Conservation (phyloP, 2,797 vertebrate species). For the Cynodonichthys magdalenae region DNA sequence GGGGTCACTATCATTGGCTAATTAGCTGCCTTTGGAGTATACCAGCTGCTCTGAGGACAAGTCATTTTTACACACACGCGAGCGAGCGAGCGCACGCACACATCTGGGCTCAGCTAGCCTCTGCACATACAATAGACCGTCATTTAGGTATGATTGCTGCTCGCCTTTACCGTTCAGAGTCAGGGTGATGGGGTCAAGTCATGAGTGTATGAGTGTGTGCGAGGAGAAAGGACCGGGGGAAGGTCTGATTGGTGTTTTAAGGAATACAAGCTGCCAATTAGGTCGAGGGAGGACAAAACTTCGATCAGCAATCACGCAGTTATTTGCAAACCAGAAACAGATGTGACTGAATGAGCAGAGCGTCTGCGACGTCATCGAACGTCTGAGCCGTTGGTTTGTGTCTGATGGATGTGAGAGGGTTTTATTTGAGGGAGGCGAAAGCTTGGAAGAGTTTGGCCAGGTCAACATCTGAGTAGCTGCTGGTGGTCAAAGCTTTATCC, state of each 20-base stretch:
- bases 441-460: slow-evolving; percentile 92
- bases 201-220: slow-evolving; percentile 24
- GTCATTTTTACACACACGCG: slow-evolving; percentile 61
- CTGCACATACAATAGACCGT: slow-evolving; percentile 56
- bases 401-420: background rate
- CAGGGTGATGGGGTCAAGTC: slow-evolving; percentile 57
- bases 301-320: slow-evolving; percentile 14
- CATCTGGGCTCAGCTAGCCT: slow-evolving; percentile 29
- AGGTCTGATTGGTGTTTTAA: slow-evolving; percentile 49
- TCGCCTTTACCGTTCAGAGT: slow-evolving; percentile 54
- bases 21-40: slow-evolving; percentile 75
- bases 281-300: slow-evolving; percentile 20
- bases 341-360: slow-evolving; percentile 7
- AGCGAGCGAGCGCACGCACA: slow-evolving; percentile 20
- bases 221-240: slow-evolving; percentile 12
- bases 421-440: slow-evolving; percentile 80
- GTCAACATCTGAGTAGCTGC: slow-evolving; percentile 93
- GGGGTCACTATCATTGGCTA: slow-evolving; percentile 80
- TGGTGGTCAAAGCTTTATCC: slow-evolving; percentile 85
- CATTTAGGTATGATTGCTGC: slow-evolving; percentile 79
- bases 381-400: background rate
- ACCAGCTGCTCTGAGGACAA: slow-evolving; percentile 66
- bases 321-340: slow-evolving; percentile 3
- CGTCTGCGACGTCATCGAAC: slow-evolving; percentile 3
- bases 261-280: slow-evolving; percentile 40